Evolutionary conservation across 2,113 vertebrate species (phyloP), one percentile per base, ranked within the genome.

Genomic region (Lophius piscatorius): DNA sequence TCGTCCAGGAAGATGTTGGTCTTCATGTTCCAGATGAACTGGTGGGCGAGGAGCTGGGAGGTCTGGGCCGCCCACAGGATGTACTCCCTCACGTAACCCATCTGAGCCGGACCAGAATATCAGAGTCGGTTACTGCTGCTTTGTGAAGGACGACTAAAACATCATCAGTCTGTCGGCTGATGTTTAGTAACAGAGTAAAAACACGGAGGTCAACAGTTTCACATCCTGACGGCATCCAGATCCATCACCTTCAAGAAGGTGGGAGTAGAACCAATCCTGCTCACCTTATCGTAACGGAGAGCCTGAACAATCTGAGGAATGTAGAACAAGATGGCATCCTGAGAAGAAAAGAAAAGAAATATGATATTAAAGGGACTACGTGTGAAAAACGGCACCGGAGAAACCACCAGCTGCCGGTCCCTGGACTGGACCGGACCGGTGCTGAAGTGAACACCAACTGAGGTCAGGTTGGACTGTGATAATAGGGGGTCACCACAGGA

Each of bases 21-120:
- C 85, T 98, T 98, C 97, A 99, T 99, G 88, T 99, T 99, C 97
- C 97, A 99, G 85, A 99, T 99, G 81, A 99, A 99, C 22, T 99
- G 97, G 70, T 99, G 97, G 6, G 96, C 97, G 69, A 99, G 88
- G 1, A 99, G 95, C 91, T 98, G 97, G 29, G 97, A 99, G 82
- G 93, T 97, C 81, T 97, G 90, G 0, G 97, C 97, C 0, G 97
- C 97, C 94, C 96, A 99, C 52, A 99, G 88, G 79, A 99, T 98
- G 81, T 99, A 98, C 74, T 99, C 97, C 7, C 97, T 91, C 29
- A 99, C 97, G 0, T 99, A 99, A 45, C 97, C 97, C 97, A 99
- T 99, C 97, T 98, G 85, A 34, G 35, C 6, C 2, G 34, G 22
- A 63, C 14, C n/a, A 34, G 2, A 42, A 17, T 0, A 4, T 1